Evolutionary conservation across 2,888 invertebrate species (phyloP), one percentile per base, ranked within the genome.

Genomic region (Acholoe squamosa): DNA sequence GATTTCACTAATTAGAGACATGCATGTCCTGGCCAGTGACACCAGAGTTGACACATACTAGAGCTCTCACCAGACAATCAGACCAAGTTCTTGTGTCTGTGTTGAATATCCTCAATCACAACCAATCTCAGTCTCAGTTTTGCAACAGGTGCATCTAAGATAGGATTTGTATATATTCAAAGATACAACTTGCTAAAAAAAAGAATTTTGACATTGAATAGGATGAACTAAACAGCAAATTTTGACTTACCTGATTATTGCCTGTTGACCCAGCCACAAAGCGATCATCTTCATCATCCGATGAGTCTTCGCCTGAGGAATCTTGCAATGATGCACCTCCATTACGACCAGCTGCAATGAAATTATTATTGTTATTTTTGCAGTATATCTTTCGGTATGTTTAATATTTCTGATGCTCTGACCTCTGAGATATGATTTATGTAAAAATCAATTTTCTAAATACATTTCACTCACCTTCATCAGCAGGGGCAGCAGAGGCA

Each of bases 251-350:
- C 67, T 71, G 71, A 0, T 54, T 61, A 43, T 56, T 34, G 5
- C n/a, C 33, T 14, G 61, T 61, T 19, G 61, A 61, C 22, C 61
- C 61, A 19, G 61, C 61, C 3, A n/a, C 22, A 3, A 3, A 3
- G n/a, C 28, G 1, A 5, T 84, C 76, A 0, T 90, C 88, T n/a
- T 90, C 90, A 51, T 90, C 90, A 43, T 92, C 92, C 12, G 91
- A 91, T 3, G 92, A 92, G 76, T 92, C 92, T 56, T 92, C 92
- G 0, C 91, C 92, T 0, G 92, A 92, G 0, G 92, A 91, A 34
- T 91, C 90, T 10, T 89, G 77, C 28, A 31, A 51, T 0, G 16
- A 14, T 7, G 54, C 61, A 76, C 84, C 89, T 22, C 67, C 88
- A 77, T 89, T 89, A 25, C 31, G 33, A 19, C 54, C 76, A 31